Evolutionary conservation across 2,888 invertebrate species (phyloP).

Genomic region (Isotomurus palustris): DNA sequence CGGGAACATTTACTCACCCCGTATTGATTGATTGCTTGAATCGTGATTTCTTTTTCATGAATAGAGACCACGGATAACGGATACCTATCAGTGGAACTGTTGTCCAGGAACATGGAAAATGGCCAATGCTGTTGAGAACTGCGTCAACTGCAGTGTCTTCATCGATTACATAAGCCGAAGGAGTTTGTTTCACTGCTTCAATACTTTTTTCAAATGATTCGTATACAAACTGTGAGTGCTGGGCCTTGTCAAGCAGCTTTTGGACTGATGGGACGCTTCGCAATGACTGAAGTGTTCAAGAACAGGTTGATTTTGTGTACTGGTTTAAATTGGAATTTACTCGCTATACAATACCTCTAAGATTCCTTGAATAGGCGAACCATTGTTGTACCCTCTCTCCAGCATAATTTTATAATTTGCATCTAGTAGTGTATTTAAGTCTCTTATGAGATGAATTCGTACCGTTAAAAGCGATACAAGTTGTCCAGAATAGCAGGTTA

Average conservation of each 20-base stretch:
- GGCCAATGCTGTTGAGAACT: constrained; percentile 8
- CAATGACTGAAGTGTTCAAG: too few relatives aligned
- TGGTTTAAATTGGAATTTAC: too few relatives aligned
- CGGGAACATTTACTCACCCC: too few relatives aligned
- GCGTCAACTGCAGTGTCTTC: constrained; percentile 31
- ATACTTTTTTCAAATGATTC: constrained; percentile 19
- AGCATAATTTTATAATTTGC: constrained; percentile 22
- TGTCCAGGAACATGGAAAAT: constrained; percentile 27
- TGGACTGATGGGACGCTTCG: constrained; percentile 4
- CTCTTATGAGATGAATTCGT: constrained; percentile 17
- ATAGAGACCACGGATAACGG: constrained; percentile 35
- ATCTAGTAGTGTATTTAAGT: constrained; percentile 16
- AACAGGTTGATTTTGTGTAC: too few relatives aligned
- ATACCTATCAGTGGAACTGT: constrained; percentile 24
- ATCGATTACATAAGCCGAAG: constrained; percentile 33
- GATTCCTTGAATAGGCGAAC: constrained; percentile 16
- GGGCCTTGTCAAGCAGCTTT: constrained; percentile 3
- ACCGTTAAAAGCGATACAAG: constrained; percentile 27
- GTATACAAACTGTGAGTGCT: constrained; percentile 17
- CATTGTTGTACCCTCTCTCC: constrained; percentile 16
- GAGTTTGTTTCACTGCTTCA: constrained; percentile 13
- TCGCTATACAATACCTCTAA: constrained; percentile 24
- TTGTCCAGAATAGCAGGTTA: constrained; percentile 25
- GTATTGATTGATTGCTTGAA: constrained; percentile 23
- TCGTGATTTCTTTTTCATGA: constrained; percentile 23